Percentiles rank a stretch among this genome's conserved stretches.
Evolutionary conservation across 2,888 invertebrate species (phyloP).

Genomic region (Standfussiana lucernea): DNA sequence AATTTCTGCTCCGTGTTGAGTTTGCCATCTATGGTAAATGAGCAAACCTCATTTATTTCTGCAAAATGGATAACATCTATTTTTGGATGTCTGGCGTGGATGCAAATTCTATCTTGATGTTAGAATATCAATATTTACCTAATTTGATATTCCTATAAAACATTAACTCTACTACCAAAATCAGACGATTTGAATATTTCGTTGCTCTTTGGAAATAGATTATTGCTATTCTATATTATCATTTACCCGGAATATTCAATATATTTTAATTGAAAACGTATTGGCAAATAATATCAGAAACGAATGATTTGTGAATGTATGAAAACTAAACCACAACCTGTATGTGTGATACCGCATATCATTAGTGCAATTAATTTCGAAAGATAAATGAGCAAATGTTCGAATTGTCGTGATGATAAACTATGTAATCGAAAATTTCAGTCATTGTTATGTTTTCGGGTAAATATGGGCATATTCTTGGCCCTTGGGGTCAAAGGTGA

Average conservation of each 20-base stretch:
- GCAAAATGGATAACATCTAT: no score
- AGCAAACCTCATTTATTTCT: no score
- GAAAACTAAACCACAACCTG: constrained; percentile 12
- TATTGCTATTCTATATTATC: background rate
- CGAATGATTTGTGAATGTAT: constrained; percentile 3
- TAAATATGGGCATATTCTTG: background rate
- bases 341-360: background rate
- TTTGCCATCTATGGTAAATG: no score
- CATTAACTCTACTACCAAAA: background rate
- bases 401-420: background rate
- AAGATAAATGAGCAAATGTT: constrained; percentile 2
- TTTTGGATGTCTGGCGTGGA: no score
- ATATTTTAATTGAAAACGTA: background rate
- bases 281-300: background rate
- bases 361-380: constrained; percentile 18
- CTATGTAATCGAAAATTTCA: background rate
- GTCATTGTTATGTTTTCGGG: background rate
- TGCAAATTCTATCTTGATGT: no score
- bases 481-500: no score
- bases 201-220: background rate
- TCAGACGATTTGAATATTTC: background rate
- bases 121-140: background rate
- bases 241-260: background rate
- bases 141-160: background rate
- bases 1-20: no score